A percentile compares a stretch with the other conserved stretches of the same genome.
Evolutionary conservation across 2,888 invertebrate species (phyloP).

Genomic region (Pharmacophagus antenor): DNA sequence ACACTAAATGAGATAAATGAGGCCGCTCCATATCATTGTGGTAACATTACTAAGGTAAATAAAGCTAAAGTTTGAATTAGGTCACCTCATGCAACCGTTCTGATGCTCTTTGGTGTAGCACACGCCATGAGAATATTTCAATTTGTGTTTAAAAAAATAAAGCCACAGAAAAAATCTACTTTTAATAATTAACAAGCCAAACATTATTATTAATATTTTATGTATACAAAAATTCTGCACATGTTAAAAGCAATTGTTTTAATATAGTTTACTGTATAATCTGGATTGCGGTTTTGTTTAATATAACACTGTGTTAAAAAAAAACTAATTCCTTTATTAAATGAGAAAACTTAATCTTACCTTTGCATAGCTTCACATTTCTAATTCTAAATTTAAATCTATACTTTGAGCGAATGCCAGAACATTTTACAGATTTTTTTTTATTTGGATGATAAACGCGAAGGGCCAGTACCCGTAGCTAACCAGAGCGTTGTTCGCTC

Average conservation of each 20-base stretch:
- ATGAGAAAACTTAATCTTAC: not conserved
- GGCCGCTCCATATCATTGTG: slow-evolving; percentile 37
- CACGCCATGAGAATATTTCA: slow-evolving; percentile 21
- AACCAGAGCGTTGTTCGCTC: slow-evolving; percentile 36
- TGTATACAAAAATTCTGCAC: too few relatives aligned
- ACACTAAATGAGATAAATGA: slow-evolving; percentile 31
- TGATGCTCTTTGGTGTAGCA: slow-evolving; percentile 25
- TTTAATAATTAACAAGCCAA: too few relatives aligned
- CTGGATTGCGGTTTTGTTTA: too few relatives aligned
- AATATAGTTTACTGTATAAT: too few relatives aligned
- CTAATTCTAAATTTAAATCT: slow-evolving; percentile 8
- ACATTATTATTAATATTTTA: too few relatives aligned
- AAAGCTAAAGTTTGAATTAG: slow-evolving; percentile 40
- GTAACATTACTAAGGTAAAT: slow-evolving; percentile 46
- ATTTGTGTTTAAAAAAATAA: not conserved
- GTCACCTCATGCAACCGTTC: slow-evolving; percentile 38
- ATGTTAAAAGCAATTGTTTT: too few relatives aligned
- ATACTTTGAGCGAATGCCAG: not conserved
- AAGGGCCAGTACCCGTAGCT: slow-evolving; percentile 22
- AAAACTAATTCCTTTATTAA: too few relatives aligned
- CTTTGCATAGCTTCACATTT: slow-evolving; percentile 3
- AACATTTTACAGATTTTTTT: slow-evolving; percentile 1
- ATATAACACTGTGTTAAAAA: too few relatives aligned
- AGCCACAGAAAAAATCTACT: too few relatives aligned
- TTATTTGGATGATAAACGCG: slow-evolving; percentile 17